Percentiles rank a stretch among this genome's conserved stretches.
phyloP scores from a whole-genome alignment of 2,888 invertebrate species.

The Serrognathus titanus region DNA sequence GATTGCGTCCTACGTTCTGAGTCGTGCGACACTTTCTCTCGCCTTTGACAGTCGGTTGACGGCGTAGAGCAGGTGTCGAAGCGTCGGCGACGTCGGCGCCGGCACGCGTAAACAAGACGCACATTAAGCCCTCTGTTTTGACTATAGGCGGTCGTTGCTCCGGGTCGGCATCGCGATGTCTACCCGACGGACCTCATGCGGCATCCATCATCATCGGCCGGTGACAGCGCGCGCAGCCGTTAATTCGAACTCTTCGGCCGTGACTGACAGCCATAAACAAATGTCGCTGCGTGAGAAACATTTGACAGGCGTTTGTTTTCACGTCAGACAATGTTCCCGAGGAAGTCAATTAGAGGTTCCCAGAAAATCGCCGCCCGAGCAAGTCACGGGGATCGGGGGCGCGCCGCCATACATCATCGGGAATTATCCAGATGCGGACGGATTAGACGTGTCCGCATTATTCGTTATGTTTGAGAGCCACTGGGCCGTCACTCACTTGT shows the following conservation, averaged over 20 bases:
- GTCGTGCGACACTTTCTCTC: conserved; percentile 9
- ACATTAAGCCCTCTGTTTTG: conserved; percentile 28
- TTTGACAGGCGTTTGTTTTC: conserved; percentile 33
- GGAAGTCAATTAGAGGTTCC: background rate
- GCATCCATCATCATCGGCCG: conserved; percentile 20
- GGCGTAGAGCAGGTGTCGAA: conserved; percentile 32
- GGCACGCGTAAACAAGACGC: conserved; percentile 28
- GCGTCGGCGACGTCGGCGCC: conserved; percentile 32
- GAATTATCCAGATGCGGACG: conserved; percentile 28
- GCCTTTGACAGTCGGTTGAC: conserved; percentile 28
- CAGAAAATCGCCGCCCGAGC: too few relatives aligned
- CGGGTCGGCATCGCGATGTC: conserved; percentile 4
- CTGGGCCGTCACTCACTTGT: conserved; percentile 34
- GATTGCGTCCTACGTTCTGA: conserved; percentile 11
- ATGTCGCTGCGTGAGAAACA: conserved; percentile 27
- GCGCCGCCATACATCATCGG: conserved; percentile 24
- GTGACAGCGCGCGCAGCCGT: conserved; percentile 27
- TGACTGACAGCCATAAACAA: conserved; percentile 27
- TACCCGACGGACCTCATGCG: background rate
- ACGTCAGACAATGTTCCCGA: conserved; percentile 10
- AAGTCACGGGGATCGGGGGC: background rate
- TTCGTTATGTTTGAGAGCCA: conserved; percentile 26
- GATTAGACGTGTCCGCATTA: conserved; percentile 18
- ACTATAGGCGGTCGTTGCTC: conserved; percentile 25
- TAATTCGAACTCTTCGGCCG: conserved; percentile 20